A percentile compares a stretch with the other conserved stretches of the same genome.
Evolutionary conservation across 2,797 vertebrate genomes (phyloP).

Genomic region (Neomorphus geoffroyi): DNA sequence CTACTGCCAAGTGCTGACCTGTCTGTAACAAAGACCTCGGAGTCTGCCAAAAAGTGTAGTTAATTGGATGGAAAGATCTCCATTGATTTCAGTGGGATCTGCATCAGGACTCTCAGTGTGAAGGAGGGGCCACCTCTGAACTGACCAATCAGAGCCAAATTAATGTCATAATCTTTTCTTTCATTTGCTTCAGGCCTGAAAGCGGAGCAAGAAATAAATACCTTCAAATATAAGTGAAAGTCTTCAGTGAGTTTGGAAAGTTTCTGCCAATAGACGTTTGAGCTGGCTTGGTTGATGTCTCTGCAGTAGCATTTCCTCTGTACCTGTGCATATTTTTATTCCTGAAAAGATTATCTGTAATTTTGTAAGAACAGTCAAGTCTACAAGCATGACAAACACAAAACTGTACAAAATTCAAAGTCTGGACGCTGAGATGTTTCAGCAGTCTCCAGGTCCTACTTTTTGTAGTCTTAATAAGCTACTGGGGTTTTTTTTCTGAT

Average conservation of each 20-base stretch:
- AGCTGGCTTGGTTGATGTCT: not conserved
- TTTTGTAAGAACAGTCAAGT: not conserved
- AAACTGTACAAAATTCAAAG: not conserved
- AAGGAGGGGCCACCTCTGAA: not conserved
- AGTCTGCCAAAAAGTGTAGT: not conserved
- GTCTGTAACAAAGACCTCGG: not conserved
- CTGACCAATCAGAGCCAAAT: not conserved
- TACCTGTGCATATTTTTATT: not conserved
- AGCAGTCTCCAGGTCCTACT: not conserved
- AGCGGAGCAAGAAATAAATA: not conserved
- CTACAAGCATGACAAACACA: not conserved
- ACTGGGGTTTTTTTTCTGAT: rapidly evolving
- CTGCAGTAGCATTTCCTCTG: not conserved
- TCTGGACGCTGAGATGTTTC: not conserved
- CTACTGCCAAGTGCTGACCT: constrained; percentile 19
- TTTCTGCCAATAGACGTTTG: not conserved
- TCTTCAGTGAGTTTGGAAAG: not conserved
- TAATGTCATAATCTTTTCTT: not conserved
- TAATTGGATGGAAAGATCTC: not conserved
- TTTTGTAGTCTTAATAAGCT: not conserved
- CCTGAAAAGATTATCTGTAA: not conserved
- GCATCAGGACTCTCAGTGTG: not conserved
- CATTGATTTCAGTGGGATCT: not conserved
- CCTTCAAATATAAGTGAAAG: not conserved
- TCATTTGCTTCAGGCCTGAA: not conserved